Base-by-base conservation (phyloP, 2,888 invertebrate species). In the Pristionchus entomophagus region DNA sequence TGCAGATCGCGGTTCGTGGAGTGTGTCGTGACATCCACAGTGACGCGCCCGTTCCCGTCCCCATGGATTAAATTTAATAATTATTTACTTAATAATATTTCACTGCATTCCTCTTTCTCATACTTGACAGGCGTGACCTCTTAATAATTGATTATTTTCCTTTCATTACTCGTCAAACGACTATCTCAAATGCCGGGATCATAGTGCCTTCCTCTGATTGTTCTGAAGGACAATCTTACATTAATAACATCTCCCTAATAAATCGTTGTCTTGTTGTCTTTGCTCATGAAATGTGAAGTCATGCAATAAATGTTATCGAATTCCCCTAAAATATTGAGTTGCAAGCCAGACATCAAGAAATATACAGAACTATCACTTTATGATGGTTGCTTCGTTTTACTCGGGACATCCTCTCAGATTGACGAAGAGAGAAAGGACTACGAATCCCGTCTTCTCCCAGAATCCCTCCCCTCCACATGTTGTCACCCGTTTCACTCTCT, bases 1-100 rank as follows among this genome's bases (percentile, higher is more conserved):
- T 87, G 26, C 90, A 90, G 89, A 91, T 91, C 59, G 91, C 93
- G 29, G 89, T 92, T 12, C 90, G 92, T 41, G 92, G 92, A 35
- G 87, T 93, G 81, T 93, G 93, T 86, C 89, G 92, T 51, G 92
- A 92, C 85, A 88, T 91, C 85, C 90, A 91, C 84, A 83, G 77
- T 10, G 82, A 86, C 45, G 87, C 88, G 29, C 73, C 85, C 22
- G 41, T 85, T 32, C 83, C 83, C 65, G 83, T 84, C n/a, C 83
- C 83, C 29, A 84, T 84, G 83, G 83, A 84, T 22, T 41, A 59
- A 73, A 73, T 26, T 45, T 65, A 45, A 45, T 45, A 41, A 45
- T 45, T 73, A 45, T 26, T 73, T 73, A 73, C 22, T 73, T 73
- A 73, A 45, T 73, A 73, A 73, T 73, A 73, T 41, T 73, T 10